A percentile compares a stretch with the other conserved stretches of the same genome.
Evolutionary conservation across 2,888 invertebrate genomes (phyloP).

Genomic region (Andrena camellia): DNA sequence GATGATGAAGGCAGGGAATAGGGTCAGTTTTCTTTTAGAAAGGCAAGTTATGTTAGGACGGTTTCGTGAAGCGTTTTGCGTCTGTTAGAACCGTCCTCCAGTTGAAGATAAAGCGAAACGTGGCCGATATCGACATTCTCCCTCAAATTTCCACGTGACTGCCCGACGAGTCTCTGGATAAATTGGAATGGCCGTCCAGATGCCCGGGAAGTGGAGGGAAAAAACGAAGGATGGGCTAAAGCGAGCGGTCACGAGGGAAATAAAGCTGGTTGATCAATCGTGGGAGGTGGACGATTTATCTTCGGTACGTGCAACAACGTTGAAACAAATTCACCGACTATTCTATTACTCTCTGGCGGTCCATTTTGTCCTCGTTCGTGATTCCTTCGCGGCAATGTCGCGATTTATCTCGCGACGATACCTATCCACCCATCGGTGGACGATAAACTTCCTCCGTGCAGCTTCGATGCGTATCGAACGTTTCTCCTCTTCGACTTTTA

Average conservation of each 20-base stretch:
- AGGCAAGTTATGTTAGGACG: too few species aligned
- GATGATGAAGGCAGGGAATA: too few species aligned
- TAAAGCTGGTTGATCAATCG: conserved; percentile 54
- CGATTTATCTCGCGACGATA: conserved; percentile 25
- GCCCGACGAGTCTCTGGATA: conserved; percentile 25
- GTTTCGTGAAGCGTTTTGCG: too few species aligned
- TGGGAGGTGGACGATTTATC: conserved; percentile 51
- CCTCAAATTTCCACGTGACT: neutral
- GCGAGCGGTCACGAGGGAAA: conserved; percentile 49
- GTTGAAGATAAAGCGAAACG: too few species aligned
- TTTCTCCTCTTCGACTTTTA: neutral
- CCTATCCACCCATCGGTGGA: neutral
- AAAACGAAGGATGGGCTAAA: conserved; percentile 28
- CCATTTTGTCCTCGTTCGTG: conserved; percentile 25
- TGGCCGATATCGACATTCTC: too few species aligned
- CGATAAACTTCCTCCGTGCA: neutral
- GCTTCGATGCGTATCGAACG: neutral
- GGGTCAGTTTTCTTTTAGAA: too few species aligned
- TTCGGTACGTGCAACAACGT: conserved; percentile 48
- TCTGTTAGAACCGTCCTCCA: too few species aligned
- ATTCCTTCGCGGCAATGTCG: conserved; percentile 21
- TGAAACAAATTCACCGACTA: conserved; percentile 56
- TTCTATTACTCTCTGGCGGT: conserved; percentile 50
- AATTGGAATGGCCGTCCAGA: neutral
- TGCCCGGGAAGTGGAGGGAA: neutral